A percentile compares a stretch with the other conserved stretches of the same genome.
Conservation (phyloP, 2,797 vertebrate species). For the Oryzias dopingdopingensis region DNA sequence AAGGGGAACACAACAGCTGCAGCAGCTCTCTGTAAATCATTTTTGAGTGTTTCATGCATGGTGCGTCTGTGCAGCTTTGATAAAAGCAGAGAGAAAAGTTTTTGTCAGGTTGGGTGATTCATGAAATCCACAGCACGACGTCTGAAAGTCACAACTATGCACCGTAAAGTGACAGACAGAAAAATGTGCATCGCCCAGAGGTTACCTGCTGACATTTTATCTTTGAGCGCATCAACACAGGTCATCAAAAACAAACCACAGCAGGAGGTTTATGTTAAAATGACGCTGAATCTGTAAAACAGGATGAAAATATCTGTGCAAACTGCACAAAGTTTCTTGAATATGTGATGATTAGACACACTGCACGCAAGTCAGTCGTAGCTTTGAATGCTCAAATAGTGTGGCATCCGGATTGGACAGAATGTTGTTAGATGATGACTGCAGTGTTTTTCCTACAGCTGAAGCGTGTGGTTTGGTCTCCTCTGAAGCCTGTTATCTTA, state of each 20-base stretch:
- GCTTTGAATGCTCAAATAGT: not conserved
- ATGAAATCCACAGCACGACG: not conserved
- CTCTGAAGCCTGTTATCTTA: conserved; percentile 22
- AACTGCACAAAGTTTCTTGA: not conserved
- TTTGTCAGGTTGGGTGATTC: conserved; percentile 2
- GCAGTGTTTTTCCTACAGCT: conserved; percentile 3
- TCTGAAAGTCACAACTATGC: not conserved
- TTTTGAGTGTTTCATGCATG: conserved; percentile 4
- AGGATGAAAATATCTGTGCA: conserved; percentile 34
- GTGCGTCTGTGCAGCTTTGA: not conserved
- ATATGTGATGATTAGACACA: too few relatives aligned
- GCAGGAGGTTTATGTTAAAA: conserved; percentile 19
- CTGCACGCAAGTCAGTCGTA: not conserved
- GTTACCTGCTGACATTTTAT: conserved; percentile 18
- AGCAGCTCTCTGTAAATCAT: not conserved
- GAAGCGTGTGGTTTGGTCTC: conserved; percentile 32
- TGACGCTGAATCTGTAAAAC: conserved; percentile 25
- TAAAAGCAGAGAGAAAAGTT: conserved; percentile 1
- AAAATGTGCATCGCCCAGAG: not conserved
- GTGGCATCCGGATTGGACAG: not conserved
- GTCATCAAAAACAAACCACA: conserved; percentile 9
- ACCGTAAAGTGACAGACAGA: not conserved
- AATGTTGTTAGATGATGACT: not conserved
- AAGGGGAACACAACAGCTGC: conserved; percentile 21
- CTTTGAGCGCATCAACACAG: conserved; percentile 15